phyloP scores from a whole-genome alignment of 2,888 invertebrate species.

The Rhopalosiphum nymphaeae region DNA sequence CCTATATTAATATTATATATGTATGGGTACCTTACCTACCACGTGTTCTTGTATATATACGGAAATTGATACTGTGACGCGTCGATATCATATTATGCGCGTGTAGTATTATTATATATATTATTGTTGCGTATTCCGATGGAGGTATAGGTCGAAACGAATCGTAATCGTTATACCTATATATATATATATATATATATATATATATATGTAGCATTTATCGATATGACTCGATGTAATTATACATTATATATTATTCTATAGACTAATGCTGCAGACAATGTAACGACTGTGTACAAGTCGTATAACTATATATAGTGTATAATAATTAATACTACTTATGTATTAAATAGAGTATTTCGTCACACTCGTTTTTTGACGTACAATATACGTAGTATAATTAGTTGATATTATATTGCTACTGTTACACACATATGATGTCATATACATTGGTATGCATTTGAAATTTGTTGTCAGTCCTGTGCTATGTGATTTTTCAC shows the following conservation, averaged over 20 bases:
- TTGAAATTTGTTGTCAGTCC: neutral
- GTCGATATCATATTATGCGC: neutral
- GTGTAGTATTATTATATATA: neutral
- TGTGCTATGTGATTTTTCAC: neutral
- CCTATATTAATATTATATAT: neutral
- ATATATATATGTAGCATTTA: neutral
- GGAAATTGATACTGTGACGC: constrained; percentile 9
- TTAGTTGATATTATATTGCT: neutral
- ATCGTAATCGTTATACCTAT: neutral
- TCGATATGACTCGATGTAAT: neutral
- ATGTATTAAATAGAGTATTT: neutral
- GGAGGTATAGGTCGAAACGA: neutral
- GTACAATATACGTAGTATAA: neutral
- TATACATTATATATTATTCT: neutral
- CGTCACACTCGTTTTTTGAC: neutral
- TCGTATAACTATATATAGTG: neutral
- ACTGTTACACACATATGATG: neutral
- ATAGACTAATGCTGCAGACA: neutral
- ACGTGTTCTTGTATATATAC: neutral
- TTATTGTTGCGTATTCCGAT: neutral
- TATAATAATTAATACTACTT: neutral
- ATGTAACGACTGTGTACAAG: neutral
- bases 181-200: neutral
- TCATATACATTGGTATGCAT: neutral
- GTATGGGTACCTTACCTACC: neutral